These are phyloP conservation scores for Mus minutoides DNA, from an alignment of 2,797 vertebrate genomes.

Conservation along the genomic window DNA sequence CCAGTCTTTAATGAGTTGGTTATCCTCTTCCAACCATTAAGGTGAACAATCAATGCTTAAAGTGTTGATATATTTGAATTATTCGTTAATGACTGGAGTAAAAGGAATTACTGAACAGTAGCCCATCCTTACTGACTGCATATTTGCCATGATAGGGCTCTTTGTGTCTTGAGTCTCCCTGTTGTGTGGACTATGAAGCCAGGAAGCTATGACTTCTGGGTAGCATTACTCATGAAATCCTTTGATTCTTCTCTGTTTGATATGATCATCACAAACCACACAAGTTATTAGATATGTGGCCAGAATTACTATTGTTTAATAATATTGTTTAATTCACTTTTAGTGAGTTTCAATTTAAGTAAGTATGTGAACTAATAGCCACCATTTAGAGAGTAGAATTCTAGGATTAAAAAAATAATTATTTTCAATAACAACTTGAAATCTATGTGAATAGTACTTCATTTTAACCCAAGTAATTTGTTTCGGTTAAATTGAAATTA, in stretches of 20 bases:
- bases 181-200: neutral
- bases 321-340: conserved; percentile 34
- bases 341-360: conserved; percentile 47
- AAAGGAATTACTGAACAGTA: neutral
- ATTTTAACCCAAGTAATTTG: conserved; percentile 63
- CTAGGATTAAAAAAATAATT: neutral
- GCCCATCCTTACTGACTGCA: neutral
- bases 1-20: conserved; percentile 54
- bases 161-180: neutral
- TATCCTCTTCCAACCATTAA: conserved; percentile 7
- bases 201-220: conserved; percentile 24
- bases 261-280: neutral
- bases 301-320: neutral
- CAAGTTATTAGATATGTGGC: neutral
- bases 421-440: neutral
- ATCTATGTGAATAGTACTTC: neutral
- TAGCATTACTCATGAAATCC: neutral
- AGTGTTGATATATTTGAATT: conserved; percentile 11
- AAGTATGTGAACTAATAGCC: neutral
- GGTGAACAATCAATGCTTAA: neutral
- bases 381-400: neutral
- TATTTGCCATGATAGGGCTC: neutral
- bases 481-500: neutral
- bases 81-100: neutral
- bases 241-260: neutral